phyloP scores from a whole-genome alignment of 2,113 vertebrate species.

The Misgurnus mizolepis region DNA sequence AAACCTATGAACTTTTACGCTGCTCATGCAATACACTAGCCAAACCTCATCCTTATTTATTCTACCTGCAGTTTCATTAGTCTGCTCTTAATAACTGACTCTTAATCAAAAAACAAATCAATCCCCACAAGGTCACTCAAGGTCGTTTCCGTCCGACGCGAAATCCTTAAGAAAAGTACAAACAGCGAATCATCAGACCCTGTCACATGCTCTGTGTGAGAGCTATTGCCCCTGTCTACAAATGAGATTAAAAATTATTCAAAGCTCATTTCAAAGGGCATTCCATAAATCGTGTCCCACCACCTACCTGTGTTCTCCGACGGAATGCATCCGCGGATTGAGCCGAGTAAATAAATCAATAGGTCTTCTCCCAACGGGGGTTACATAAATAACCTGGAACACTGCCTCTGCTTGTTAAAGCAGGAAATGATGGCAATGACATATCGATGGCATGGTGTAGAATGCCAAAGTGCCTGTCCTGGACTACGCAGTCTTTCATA shows the following conservation, averaged over 20 bases:
- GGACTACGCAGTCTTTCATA: neutral
- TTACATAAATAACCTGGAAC: constrained; percentile 61
- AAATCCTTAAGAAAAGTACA: constrained; percentile 61
- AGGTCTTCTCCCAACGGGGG: constrained; percentile 52
- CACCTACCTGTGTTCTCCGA: constrained; percentile 48
- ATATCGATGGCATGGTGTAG: constrained; percentile 54
- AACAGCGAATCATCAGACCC: constrained; percentile 76
- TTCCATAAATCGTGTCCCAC: constrained; percentile 56
- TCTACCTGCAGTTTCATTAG: constrained; percentile 1
- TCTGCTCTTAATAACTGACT: constrained; percentile 42
- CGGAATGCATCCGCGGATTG: constrained; percentile 46
- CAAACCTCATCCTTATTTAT: no score
- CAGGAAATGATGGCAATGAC: constrained; percentile 58
- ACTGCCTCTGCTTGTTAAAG: constrained; percentile 57
- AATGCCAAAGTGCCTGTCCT: constrained; percentile 37
- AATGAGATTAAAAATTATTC: constrained; percentile 64
- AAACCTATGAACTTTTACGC: no score
- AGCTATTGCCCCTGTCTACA: constrained; percentile 50
- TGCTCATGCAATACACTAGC: no score
- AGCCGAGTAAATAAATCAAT: constrained; percentile 60
- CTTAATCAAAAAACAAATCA: constrained; percentile 82
- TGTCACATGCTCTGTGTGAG: constrained; percentile 60
- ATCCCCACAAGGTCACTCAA: constrained; percentile 81
- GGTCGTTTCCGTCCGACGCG: constrained; percentile 72
- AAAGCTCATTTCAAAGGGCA: constrained; percentile 58